Conservation (phyloP, 2,797 vertebrate species). For the Pantherophis vulpinus region DNA sequence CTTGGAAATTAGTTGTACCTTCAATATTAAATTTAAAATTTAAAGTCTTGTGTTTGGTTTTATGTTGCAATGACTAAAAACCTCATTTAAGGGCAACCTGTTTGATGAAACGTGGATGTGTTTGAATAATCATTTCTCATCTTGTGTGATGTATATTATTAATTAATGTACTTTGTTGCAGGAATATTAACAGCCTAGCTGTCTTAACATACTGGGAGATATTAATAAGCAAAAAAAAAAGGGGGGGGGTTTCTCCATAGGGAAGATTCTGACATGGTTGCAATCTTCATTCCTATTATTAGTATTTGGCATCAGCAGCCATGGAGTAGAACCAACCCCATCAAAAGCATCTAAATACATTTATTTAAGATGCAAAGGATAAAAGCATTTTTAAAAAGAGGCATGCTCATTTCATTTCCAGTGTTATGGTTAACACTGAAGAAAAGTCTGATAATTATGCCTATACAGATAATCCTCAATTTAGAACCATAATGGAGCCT, state of each 20-base stretch:
- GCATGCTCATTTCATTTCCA: not conserved
- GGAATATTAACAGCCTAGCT: not conserved
- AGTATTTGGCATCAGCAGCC: not conserved
- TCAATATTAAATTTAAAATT: not conserved
- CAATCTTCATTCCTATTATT: not conserved
- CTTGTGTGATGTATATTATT: not conserved
- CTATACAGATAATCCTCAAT: not conserved
- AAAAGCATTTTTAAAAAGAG: not conserved
- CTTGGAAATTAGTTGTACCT: not conserved
- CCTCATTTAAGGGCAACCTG: not conserved
- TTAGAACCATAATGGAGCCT: not conserved
- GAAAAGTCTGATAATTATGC: not conserved
- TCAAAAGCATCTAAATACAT: not conserved
- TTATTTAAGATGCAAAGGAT: not conserved
- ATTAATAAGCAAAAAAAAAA: not conserved
- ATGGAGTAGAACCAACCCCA: not conserved
- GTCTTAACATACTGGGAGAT: not conserved
- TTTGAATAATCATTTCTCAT: not conserved
- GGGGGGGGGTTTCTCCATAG: not conserved
- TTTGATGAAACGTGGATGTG: not conserved
- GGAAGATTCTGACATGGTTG: not conserved
- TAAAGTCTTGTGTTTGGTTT: not conserved
- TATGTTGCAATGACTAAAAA: not conserved
- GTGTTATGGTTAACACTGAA: not conserved
- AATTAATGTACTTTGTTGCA: not conserved